Evolutionary conservation across 2,888 invertebrate genomes (phyloP).

Genomic region (Clitarchus hookeri): DNA sequence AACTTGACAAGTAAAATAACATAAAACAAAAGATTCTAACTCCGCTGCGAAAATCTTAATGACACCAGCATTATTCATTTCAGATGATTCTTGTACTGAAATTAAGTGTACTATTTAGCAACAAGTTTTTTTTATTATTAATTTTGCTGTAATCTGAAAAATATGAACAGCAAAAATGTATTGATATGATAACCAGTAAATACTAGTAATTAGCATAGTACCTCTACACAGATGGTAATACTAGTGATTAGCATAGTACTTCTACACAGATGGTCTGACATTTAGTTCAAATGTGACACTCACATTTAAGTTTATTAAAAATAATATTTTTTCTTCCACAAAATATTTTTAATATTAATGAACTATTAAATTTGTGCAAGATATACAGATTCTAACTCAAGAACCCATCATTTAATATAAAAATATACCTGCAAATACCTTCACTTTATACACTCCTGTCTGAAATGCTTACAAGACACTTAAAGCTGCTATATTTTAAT

Average conservation of each 20-base stretch:
- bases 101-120: too few species aligned
- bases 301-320: neutral
- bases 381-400: slow-evolving; percentile 14
- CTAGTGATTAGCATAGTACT: neutral
- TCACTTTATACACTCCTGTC: neutral
- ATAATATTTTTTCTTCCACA: neutral
- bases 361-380: slow-evolving; percentile 2
- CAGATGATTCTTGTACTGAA: too few species aligned
- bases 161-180: neutral
- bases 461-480: neutral
- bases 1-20: neutral
- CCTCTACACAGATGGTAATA: neutral
- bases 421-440: slow-evolving; percentile 14
- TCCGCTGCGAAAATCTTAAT: neutral
- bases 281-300: neutral
- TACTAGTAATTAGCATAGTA: neutral
- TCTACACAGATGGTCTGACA: slow-evolving; percentile 7
- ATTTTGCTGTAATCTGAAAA: slow-evolving; percentile 5
- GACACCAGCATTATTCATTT: too few species aligned
- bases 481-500: slow-evolving; percentile 4
- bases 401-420: slow-evolving; percentile 8
- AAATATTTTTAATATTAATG: slow-evolving; percentile 7
- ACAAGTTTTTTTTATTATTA: neutral
- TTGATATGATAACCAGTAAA: slow-evolving; percentile 14
- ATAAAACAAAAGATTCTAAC: neutral